Conservation (phyloP, 2,888 invertebrate species). For the Andrena fulva region DNA sequence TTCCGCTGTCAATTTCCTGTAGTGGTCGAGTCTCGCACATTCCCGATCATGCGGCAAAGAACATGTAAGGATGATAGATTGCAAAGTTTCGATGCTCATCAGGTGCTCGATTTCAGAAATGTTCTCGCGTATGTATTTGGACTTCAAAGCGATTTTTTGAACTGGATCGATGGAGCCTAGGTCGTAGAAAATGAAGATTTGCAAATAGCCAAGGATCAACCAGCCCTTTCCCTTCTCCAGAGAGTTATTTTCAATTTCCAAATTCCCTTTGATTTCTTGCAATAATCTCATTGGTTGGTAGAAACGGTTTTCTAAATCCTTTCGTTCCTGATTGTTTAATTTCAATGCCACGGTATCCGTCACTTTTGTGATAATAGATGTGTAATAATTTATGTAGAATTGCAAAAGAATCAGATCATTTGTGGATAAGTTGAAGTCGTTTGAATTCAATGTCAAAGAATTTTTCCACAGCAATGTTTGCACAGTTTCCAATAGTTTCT, state of each 20-base stretch:
- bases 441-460: slow-evolving; percentile 25
- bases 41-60: slow-evolving; percentile 77
- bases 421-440: slow-evolving; percentile 22
- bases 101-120: slow-evolving; percentile 87
- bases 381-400: slow-evolving; percentile 61
- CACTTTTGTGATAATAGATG: slow-evolving; percentile 58
- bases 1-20: slow-evolving; percentile 49
- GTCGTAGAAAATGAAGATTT: slow-evolving; percentile 77
- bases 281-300: slow-evolving; percentile 60
- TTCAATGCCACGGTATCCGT: background rate
- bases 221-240: slow-evolving; percentile 76
- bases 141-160: slow-evolving; percentile 91
- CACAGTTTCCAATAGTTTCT: slow-evolving; percentile 9
- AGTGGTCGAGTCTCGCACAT: slow-evolving; percentile 48
- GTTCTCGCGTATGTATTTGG: slow-evolving; percentile 90
- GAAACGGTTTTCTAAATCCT: slow-evolving; percentile 49
- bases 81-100: slow-evolving; percentile 87
- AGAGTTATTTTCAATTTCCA: background rate
- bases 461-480: slow-evolving; percentile 41
- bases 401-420: slow-evolving; percentile 28
- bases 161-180: slow-evolving; percentile 91
- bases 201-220: slow-evolving; percentile 79
- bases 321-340: slow-evolving; percentile 9
- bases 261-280: slow-evolving; percentile 38
- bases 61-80: slow-evolving; percentile 84